These are phyloP conservation scores for Epinephelus fuscoguttatus DNA, from an alignment of 2,113 vertebrate genomes.

Conservation along the genomic window DNA sequence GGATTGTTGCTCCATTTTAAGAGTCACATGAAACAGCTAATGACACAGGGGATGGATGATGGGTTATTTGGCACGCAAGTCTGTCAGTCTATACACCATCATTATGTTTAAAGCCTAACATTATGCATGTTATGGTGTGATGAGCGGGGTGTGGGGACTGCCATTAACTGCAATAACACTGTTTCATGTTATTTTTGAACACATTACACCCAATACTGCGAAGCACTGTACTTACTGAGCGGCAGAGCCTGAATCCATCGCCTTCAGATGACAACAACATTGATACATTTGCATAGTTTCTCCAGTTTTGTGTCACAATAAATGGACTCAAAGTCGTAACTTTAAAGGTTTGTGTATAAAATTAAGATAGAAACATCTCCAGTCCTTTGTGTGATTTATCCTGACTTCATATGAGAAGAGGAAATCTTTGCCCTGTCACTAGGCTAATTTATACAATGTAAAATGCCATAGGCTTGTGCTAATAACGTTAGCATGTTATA, in stretches of 20 bases:
- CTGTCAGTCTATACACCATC: background rate
- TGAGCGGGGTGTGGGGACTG: conserved; percentile 9
- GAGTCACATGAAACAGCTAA: conserved; percentile 8
- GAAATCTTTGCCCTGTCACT: too few relatives aligned
- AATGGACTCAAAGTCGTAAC: background rate
- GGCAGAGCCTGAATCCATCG: background rate
- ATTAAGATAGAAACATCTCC: too few relatives aligned
- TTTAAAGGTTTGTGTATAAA: background rate
- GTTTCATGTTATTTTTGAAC: background rate
- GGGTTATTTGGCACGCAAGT: conserved; percentile 23
- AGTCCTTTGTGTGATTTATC: too few relatives aligned
- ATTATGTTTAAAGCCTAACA: conserved; percentile 26
- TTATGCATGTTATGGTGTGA: background rate
- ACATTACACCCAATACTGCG: background rate
- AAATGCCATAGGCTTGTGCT: too few relatives aligned
- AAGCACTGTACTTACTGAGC: background rate
- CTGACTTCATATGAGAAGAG: too few relatives aligned
- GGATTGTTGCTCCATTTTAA: conserved; percentile 14
- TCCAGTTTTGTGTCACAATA: background rate
- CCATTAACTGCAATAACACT: background rate
- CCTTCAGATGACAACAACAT: background rate
- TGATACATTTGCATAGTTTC: background rate
- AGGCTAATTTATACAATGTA: too few relatives aligned
- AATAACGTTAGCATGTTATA: too few relatives aligned
- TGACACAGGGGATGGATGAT: conserved; percentile 25